A percentile compares a stretch with the other conserved stretches of the same genome.
Conservation (phyloP, 2,888 invertebrate species). For the Brachypalpus laphriformis region DNA sequence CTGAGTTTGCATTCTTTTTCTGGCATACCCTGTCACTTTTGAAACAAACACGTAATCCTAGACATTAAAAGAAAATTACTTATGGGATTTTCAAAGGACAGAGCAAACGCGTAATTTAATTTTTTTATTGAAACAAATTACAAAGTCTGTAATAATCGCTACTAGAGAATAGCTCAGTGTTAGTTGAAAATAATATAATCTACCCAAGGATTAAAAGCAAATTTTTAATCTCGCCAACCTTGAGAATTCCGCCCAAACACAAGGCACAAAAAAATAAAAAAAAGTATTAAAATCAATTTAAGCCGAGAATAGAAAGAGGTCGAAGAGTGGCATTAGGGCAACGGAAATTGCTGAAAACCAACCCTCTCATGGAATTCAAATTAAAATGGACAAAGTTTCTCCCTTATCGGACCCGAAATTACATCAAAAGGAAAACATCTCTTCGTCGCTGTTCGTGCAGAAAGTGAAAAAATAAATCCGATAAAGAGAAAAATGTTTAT, state of each 20-base stretch:
- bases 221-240: constrained; percentile 38
- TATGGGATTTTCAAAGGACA: neutral
- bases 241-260: constrained; percentile 20
- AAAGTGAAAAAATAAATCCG: constrained; percentile 2
- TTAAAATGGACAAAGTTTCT: constrained; percentile 49
- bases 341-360: constrained; percentile 39
- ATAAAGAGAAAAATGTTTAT: neutral
- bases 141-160: constrained; percentile 34
- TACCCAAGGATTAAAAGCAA: constrained; percentile 36
- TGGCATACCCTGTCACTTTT: no score
- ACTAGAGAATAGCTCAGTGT: constrained; percentile 1
- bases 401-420: constrained; percentile 39
- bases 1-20: no score
- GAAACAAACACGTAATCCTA: neutral
- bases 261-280: neutral
- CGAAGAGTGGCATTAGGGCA: constrained; percentile 28
- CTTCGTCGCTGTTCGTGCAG: constrained; percentile 14
- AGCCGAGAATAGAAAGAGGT: constrained; percentile 23
- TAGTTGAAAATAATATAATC: constrained; percentile 42
- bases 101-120: constrained; percentile 5
- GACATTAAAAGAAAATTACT: neutral
- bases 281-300: constrained; percentile 56
- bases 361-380: constrained; percentile 42
- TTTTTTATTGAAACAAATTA: constrained; percentile 1
- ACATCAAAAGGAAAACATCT: constrained; percentile 25